phyloP scores from a whole-genome alignment of 1,140 invertebrate genomes.

The Formica selysi region DNA sequence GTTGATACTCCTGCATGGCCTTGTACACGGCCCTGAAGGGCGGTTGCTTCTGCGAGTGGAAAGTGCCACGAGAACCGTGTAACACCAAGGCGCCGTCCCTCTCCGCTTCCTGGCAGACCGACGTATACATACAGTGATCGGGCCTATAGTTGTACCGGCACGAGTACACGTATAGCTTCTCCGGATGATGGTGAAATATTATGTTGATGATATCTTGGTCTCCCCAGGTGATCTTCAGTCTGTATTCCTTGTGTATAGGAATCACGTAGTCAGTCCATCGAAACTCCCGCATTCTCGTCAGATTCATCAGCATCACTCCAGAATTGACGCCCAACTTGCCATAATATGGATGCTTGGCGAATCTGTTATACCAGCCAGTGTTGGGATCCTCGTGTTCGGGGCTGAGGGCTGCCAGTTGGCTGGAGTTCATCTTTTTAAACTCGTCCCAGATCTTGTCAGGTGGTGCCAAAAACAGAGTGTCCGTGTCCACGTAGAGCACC shows the following conservation, averaged over 20 bases:
- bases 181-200: slow-evolving; percentile 96
- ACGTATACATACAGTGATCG: slow-evolving; percentile 98
- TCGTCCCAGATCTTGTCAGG: slow-evolving; percentile 93
- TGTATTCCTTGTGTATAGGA: slow-evolving; percentile 95
- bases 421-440: slow-evolving; percentile 94
- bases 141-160: slow-evolving; percentile 97
- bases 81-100: slow-evolving; percentile 92
- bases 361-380: slow-evolving; percentile 98
- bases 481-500: slow-evolving; percentile 97
- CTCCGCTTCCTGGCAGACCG: slow-evolving; percentile 92
- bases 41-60: slow-evolving; percentile 95
- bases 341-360: slow-evolving; percentile 98
- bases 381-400: slow-evolving; percentile 96
- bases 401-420: slow-evolving; percentile 94
- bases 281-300: slow-evolving; percentile 95
- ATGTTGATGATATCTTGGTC: slow-evolving; percentile 99
- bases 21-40: slow-evolving; percentile 93
- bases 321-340: slow-evolving; percentile 96
- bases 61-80: slow-evolving; percentile 95
- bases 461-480: slow-evolving; percentile 94
- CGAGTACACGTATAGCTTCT: slow-evolving; percentile 93
- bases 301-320: slow-evolving; percentile 98
- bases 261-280: slow-evolving; percentile 94
- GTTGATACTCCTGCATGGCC: slow-evolving; percentile 89
- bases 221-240: slow-evolving; percentile 96